Percentiles rank a stretch among this genome's conserved stretches.
Conservation (phyloP, 2,113 vertebrate species). For the Meleagris gallopavo region DNA sequence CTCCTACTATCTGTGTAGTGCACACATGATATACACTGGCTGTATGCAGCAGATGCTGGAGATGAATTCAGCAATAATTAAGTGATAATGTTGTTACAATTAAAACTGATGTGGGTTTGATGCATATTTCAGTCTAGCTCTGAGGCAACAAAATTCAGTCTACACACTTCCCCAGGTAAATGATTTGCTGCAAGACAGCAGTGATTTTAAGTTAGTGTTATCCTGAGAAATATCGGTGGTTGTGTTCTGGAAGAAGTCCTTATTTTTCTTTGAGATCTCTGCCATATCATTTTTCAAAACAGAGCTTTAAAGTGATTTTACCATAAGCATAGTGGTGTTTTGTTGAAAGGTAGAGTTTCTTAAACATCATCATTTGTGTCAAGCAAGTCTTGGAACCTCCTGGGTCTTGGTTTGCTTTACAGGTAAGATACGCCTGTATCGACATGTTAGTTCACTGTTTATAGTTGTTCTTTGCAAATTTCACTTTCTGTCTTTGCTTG, state of each 20-base stretch:
- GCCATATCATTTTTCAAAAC: background rate
- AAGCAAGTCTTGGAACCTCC: background rate
- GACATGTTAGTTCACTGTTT: background rate
- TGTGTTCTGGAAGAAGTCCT: background rate
- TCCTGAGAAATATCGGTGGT: background rate
- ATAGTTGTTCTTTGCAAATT: background rate
- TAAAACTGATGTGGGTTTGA: background rate
- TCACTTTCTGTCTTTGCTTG: background rate
- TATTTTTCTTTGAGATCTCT: background rate
- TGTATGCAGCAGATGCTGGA: background rate
- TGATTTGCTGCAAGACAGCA: background rate
- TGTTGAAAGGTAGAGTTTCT: background rate
- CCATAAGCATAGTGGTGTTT: background rate
- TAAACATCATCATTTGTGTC: background rate
- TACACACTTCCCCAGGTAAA: background rate
- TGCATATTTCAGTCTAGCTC: background rate
- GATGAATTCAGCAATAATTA: background rate
- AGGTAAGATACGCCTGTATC: background rate
- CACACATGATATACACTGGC: background rate
- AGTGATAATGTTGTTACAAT: background rate
- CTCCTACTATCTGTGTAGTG: background rate
- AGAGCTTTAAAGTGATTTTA: background rate
- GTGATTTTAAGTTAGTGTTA: background rate
- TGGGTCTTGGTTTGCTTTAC: background rate
- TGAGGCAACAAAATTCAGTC: background rate